Percentiles rank a stretch among this genome's conserved stretches.
These are phyloP conservation scores for Pantala flavescens DNA, from an alignment of 1,140 invertebrate genomes.

Conservation along the genomic window DNA sequence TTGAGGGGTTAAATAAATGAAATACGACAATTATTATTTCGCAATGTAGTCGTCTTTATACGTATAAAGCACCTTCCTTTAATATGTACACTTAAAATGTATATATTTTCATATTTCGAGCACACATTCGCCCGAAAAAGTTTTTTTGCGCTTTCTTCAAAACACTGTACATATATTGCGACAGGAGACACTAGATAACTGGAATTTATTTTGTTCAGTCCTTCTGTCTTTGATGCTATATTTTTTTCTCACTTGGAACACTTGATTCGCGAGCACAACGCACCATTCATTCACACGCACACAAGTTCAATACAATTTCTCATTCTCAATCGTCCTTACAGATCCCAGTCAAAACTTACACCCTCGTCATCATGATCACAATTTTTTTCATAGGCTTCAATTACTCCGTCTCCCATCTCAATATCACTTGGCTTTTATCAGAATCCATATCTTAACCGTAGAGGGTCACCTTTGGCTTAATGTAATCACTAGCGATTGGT, in stretches of 20 bases:
- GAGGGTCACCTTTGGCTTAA: neutral
- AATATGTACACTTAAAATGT: neutral
- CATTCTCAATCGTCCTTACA: neutral
- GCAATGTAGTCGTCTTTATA: conserved; percentile 1
- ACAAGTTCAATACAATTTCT: neutral
- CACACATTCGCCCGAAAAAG: neutral
- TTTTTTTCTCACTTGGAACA: neutral
- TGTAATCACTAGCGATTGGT: neutral
- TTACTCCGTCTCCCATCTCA: neutral
- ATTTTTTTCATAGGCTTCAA: neutral
- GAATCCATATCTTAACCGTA: neutral
- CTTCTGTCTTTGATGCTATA: conserved; percentile 6
- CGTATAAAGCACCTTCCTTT: conserved; percentile 5
- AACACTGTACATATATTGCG: conserved; percentile 1
- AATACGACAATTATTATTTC: neutral
- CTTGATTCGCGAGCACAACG: neutral
- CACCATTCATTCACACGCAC: neutral
- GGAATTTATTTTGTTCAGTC: neutral
- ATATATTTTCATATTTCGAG: conserved; percentile 1
- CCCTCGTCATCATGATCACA: neutral
- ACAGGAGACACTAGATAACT: neutral
- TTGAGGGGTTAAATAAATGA: neutral
- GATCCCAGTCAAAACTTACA: no score
- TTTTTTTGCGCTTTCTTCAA: neutral
- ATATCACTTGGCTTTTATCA: neutral